phyloP scores from a whole-genome alignment of 2,888 invertebrate species.

The Lumbricus terrestris region DNA sequence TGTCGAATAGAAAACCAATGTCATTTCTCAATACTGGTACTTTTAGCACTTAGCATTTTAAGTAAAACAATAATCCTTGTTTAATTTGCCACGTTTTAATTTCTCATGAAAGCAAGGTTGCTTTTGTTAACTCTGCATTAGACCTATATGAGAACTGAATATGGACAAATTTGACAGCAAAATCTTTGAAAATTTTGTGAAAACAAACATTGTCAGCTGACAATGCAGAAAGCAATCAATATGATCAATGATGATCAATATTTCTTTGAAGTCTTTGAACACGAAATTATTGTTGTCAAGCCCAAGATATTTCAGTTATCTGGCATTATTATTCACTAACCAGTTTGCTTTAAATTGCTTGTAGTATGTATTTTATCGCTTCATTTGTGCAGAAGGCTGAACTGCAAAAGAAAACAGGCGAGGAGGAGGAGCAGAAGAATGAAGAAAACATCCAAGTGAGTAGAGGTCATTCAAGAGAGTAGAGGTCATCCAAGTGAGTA shows the following conservation, averaged over 20 bases:
- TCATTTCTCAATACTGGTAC: neutral
- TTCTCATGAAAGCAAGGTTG: neutral
- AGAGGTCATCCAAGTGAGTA: too few relatives aligned
- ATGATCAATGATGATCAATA: too few relatives aligned
- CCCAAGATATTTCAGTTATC: neutral
- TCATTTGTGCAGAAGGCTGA: neutral
- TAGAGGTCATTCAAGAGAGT: neutral
- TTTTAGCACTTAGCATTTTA: neutral
- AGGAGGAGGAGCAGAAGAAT: neutral
- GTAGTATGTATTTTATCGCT: neutral
- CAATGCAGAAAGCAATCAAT: neutral
- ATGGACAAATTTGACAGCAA: neutral
- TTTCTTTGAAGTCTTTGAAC: neutral
- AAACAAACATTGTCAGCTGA: neutral
- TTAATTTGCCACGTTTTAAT: neutral
- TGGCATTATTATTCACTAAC: neutral
- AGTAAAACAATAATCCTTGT: neutral
- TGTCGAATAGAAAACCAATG: too few relatives aligned
- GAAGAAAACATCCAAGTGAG: neutral
- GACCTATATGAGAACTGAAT: neutral
- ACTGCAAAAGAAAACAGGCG: neutral
- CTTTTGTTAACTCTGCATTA: neutral
- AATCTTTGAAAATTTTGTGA: neutral
- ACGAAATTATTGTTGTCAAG: neutral
- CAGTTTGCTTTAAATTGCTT: neutral